Evolutionary conservation across 1,140 invertebrate species (phyloP), one percentile per base, ranked within the genome.

Genomic region (Galleria mellonella): DNA sequence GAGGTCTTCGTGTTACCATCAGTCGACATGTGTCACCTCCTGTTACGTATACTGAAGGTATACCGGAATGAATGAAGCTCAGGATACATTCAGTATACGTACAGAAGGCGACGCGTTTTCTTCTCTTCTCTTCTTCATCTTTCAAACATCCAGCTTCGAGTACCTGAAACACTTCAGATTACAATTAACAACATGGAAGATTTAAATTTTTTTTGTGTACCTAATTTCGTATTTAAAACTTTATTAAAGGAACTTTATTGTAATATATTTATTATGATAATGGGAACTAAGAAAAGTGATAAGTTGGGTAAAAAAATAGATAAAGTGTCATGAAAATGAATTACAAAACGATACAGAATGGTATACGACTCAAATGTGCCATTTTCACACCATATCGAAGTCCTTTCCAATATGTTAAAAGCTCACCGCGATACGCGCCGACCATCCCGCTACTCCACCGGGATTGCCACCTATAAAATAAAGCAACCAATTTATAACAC

Each of bases 81-180:
- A 97, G 96, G 95, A 97, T 97, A 97, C 95, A 97, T 96, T 97
- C 94, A 97, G 96, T 97, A 97, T 97, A 97, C 96, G 95, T 97
- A 93, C 94, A 96, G 94, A 95, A 93, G 91, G 93, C 92, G 91
- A 88, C 91, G 92, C 92, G 89, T 88, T 84, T 47, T 82, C 84
- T 81, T 81, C 81, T 65, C 63, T 76, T 68, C 66, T 61, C 45
- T 51, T 63, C 56, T 48, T 32, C 9, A 27, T 35, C 27, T 45
- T 6, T 2, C 17, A 2, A 6, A 6, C 17, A 2, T 23, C 6
- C 50, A 14, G 10, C 38, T 43, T 28, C 32, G 31, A 46, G 32
- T 47, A 62, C 54, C 66, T 72, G 61, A 33, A 71, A 53, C 32
- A 48, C 14, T 41, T 11, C 38, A 32, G 43, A 28, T 39, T 31